Conservation (phyloP, 1,140 invertebrate genomes). For the Drosophila grimshawi region DNA sequence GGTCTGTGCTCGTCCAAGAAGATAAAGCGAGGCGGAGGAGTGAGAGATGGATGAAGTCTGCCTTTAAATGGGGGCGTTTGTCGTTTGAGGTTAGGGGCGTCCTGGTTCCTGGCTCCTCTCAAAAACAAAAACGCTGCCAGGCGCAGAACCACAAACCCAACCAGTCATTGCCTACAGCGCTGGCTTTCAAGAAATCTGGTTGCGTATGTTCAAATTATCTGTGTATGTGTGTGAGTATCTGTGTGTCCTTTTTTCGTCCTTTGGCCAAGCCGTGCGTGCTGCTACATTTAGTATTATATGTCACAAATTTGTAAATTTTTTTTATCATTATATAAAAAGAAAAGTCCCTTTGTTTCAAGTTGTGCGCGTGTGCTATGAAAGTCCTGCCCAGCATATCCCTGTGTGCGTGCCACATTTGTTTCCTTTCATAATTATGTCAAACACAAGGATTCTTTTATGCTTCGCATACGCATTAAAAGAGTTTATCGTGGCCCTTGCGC, state of each 20-base stretch:
- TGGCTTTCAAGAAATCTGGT: conserved; percentile 25
- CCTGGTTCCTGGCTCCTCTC: conserved; percentile 27
- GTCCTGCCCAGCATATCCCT: conserved; percentile 36
- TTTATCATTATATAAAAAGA: conserved; percentile 77
- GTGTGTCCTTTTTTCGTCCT: conserved; percentile 63
- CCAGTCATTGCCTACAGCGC: conserved; percentile 21
- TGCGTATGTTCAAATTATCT: background rate
- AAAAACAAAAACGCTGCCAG: conserved; percentile 4
- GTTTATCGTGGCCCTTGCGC: conserved; percentile 55
- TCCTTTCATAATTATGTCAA: conserved; percentile 82
- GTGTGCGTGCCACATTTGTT: conserved; percentile 71
- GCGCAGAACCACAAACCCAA: background rate
- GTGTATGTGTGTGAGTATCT: conserved; percentile 5
- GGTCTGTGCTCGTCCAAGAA: conserved; percentile 15
- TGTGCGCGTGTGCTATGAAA: conserved; percentile 61
- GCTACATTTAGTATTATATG: conserved; percentile 59
- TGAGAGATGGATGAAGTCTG: conserved; percentile 27
- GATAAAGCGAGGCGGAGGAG: background rate
- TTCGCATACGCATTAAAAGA: conserved; percentile 44
- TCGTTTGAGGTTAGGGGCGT: conserved; percentile 58
- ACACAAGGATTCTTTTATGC: conserved; percentile 75
- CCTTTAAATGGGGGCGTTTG: conserved; percentile 71
- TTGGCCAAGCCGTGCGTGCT: conserved; percentile 35
- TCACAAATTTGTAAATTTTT: conserved; percentile 59
- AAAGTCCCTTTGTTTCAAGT: conserved; percentile 73